phyloP scores from a whole-genome alignment of 2,888 invertebrate genomes.

The Laspeyria flexula region DNA sequence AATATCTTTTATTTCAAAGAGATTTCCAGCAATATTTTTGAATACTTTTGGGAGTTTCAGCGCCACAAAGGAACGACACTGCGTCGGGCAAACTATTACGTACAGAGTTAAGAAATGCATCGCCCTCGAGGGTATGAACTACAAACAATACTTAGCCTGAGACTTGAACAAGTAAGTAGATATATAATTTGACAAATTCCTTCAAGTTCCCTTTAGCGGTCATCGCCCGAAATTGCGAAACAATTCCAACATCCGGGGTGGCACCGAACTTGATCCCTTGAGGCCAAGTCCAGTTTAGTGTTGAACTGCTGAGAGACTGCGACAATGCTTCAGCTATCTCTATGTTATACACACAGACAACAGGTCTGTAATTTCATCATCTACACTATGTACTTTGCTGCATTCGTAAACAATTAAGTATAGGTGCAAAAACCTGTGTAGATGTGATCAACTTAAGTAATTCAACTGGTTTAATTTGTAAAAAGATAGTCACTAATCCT shows the following conservation, averaged over 20 bases:
- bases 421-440: too few species aligned
- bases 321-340: not conserved
- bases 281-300: not conserved
- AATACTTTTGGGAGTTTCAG: not conserved
- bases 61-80: too few species aligned
- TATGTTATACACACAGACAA: too few species aligned
- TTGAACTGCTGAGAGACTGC: slow-evolving; percentile 7
- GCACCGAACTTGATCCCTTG: slow-evolving; percentile 12
- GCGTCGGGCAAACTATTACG: not conserved
- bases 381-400: too few species aligned
- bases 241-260: slow-evolving; percentile 16
- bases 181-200: slow-evolving; percentile 8
- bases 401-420: too few species aligned
- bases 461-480: too few species aligned
- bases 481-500: too few species aligned
- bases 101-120: not conserved
- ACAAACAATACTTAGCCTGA: not conserved
- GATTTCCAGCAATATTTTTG: too few species aligned
- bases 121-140: not conserved
- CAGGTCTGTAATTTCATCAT: too few species aligned
- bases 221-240: slow-evolving; percentile 14
- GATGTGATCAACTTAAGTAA: too few species aligned
- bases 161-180: not conserved
- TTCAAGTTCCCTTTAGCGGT: slow-evolving; percentile 16
- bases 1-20: too few species aligned